Conservation (phyloP, 1,140 invertebrate genomes). For the Ceratitis capitata region DNA sequence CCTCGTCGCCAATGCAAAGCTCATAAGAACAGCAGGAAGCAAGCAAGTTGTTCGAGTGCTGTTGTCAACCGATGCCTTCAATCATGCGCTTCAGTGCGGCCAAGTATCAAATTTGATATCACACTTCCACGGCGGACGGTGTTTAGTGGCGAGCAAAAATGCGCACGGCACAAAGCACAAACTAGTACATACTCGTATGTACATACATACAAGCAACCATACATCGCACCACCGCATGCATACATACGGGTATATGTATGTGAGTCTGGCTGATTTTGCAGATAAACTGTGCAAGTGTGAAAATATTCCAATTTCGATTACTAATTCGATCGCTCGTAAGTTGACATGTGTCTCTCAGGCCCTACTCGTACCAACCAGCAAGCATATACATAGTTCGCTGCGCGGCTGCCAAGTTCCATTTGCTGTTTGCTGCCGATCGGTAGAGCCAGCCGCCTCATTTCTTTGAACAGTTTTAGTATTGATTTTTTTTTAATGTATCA, state of each 20-base stretch:
- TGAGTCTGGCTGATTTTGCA: background rate
- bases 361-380: background rate
- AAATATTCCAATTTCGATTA: slow-evolving; percentile 24
- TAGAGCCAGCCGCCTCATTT: background rate
- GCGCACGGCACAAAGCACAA: background rate
- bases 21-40: background rate
- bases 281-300: slow-evolving; percentile 13
- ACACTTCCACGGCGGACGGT: background rate
- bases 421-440: background rate
- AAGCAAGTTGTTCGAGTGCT: background rate
- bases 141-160: background rate
- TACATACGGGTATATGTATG: background rate
- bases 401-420: slow-evolving; percentile 1
- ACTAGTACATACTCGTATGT: background rate
- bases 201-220: too few relatives aligned
- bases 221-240: background rate
- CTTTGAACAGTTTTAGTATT: background rate
- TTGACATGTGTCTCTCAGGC: background rate
- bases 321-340: slow-evolving; percentile 20
- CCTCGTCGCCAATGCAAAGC: background rate
- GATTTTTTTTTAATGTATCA: background rate
- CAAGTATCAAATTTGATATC: slow-evolving; percentile 36
- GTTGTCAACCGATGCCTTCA: slow-evolving; percentile 2
- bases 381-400: background rate
- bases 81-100: background rate